Evolutionary conservation across 2,113 vertebrate genomes (phyloP), one percentile per base, ranked within the genome.

Genomic region (Brachyhypopomus gauderio): DNA sequence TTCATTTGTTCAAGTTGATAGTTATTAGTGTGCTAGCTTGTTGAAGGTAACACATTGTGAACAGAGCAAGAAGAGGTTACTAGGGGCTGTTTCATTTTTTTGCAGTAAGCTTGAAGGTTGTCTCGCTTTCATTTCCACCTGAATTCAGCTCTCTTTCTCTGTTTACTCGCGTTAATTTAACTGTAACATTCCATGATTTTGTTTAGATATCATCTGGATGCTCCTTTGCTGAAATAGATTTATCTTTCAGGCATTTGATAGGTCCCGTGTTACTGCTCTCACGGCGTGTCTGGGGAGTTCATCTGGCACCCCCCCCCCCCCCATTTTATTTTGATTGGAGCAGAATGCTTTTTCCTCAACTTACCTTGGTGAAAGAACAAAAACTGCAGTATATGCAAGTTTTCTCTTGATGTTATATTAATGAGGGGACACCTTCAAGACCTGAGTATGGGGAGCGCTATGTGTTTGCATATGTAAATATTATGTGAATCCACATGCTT

Each of bases 281-380:
- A n/a, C 22, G 20, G 14, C 12, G 5, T 3, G 27, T 36, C 56
- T 59, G 34, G 36, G 36, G 36, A n/a, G 59, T 23, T 48, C 45
- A 48, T 5, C 64, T 45, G 8, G 70, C 60, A 45, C 16, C 0
- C 73, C 38, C 11, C n/a, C 62, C 34, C n/a, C n/a, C n/a, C n/a
- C n/a, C 55, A 60, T 34, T 76, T 62, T n/a, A 3, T 41, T 77
- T 63, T 77, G 75, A 67, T 67, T n/a, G 64, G 20, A n/a, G 36
- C 64, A 67, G 64, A 67, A 36, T 20, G 17, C 19, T n/a, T 67
- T 30, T 20, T 3, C 2, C 64, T 36, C 5, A 19, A n/a, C 30
- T 67, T 1, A 19, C 63, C 27, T 1, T 19, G 27, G 63, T 16
- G 5, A 36, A 66, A 20, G 34, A 66, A 30, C 17, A 55, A 7